Percentiles rank a stretch among this genome's conserved stretches.
Conservation (phyloP, 2,113 vertebrate species). For the Hipposideros armiger region DNA sequence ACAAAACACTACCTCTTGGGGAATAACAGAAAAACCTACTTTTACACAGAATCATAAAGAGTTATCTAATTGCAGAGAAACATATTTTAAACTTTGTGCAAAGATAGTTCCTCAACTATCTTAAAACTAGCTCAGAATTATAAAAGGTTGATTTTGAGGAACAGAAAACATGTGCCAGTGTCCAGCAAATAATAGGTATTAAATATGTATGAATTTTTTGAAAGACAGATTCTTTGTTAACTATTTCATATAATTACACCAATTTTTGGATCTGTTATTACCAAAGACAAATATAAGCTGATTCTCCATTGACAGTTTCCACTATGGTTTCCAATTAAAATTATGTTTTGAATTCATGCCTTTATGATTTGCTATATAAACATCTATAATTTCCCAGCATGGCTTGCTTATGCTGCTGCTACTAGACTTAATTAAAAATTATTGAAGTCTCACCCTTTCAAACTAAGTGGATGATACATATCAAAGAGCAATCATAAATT, state of each 20-base stretch:
- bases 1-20: background rate
- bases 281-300: background rate
- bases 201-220: background rate
- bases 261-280: conserved; percentile 46
- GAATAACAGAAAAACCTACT: background rate
- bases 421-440: conserved; percentile 66
- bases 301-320: background rate
- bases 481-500: conserved; percentile 52
- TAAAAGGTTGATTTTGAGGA: background rate
- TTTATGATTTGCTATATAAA: conserved; percentile 54
- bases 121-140: background rate
- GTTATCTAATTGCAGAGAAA: background rate
- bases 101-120: conserved; percentile 4
- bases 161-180: background rate
- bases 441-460: conserved; percentile 46
- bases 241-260: background rate
- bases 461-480: conserved; percentile 54
- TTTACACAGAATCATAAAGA: background rate
- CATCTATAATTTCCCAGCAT: conserved; percentile 1
- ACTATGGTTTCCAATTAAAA: conserved; percentile 24
- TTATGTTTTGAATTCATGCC: background rate
- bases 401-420: conserved; percentile 9
- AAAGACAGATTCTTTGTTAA: background rate
- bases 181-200: background rate
- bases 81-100: conserved; percentile 7